A percentile compares a stretch with the other conserved stretches of the same genome.
These are phyloP conservation scores for Xiphydria camelus DNA, from an alignment of 2,888 invertebrate species.

Conservation along the genomic window DNA sequence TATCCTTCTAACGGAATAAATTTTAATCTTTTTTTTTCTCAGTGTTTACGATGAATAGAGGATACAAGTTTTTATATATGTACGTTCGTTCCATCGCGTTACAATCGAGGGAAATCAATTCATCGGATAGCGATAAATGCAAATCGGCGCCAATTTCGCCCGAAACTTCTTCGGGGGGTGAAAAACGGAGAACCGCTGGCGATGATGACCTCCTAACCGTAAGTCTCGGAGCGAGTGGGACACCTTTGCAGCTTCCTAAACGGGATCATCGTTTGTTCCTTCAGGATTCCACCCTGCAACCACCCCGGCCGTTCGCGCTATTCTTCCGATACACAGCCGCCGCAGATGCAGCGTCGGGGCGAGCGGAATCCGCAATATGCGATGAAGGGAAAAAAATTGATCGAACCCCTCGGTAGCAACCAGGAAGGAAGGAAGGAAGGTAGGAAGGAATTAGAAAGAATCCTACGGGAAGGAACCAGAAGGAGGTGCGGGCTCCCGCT, in stretches of 20 bases:
- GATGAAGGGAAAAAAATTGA: constrained; percentile 10
- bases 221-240: constrained; percentile 33
- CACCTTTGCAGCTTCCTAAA: constrained; percentile 48
- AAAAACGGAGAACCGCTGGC: constrained; percentile 19
- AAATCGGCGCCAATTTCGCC: no score
- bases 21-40: no score
- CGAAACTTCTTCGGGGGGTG: no score
- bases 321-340: constrained; percentile 25
- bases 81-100: no score
- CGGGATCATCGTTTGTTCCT: constrained; percentile 55
- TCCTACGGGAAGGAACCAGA: background rate
- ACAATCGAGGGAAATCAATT: no score
- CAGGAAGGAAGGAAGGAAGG: constrained; percentile 7
- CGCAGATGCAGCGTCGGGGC: constrained; percentile 35
- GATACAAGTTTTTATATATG: no score
- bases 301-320: constrained; percentile 18
- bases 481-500: background rate
- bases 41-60: no score
- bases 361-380: constrained; percentile 35
- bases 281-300: constrained; percentile 36
- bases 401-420: constrained; percentile 1
- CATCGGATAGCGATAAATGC: no score
- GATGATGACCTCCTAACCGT: constrained; percentile 46
- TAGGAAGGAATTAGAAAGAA: constrained; percentile 6
- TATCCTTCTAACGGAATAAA: no score